phyloP scores from a whole-genome alignment of 2,888 invertebrate genomes.

The Sylvicola fuscatus region DNA sequence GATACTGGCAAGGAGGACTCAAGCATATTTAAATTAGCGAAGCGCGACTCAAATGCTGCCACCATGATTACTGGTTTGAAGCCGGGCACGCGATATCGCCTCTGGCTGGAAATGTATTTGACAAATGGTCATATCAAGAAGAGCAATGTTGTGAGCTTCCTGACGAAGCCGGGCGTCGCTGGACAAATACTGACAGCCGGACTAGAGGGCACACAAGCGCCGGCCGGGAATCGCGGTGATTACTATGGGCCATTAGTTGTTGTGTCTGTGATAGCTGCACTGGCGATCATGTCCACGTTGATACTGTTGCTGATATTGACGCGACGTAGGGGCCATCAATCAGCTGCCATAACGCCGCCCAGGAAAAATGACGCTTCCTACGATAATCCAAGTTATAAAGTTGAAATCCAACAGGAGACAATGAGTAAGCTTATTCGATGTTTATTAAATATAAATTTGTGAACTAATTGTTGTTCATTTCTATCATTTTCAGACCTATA shows the following conservation, averaged over 20 bases:
- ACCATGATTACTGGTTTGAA: constrained; percentile 45
- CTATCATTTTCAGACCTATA: too few species aligned
- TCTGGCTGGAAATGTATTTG: constrained; percentile 77
- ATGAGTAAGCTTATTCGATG: constrained; percentile 41
- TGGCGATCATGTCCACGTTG: constrained; percentile 64
- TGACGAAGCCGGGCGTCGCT: constrained; percentile 52
- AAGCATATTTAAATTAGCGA: constrained; percentile 50
- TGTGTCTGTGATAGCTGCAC: constrained; percentile 68
- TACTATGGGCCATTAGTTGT: constrained; percentile 79
- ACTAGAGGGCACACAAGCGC: constrained; percentile 29
- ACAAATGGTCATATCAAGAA: constrained; percentile 80
- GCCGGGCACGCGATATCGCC: constrained; percentile 60
- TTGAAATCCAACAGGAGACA: constrained; percentile 80
- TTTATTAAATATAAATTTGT: too few species aligned
- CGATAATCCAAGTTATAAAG: constrained; percentile 86
- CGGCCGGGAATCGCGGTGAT: constrained; percentile 33
- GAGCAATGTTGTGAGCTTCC: constrained; percentile 73
- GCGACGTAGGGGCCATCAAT: constrained; percentile 45
- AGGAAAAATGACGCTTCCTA: constrained; percentile 73
- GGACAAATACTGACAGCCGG: constrained; percentile 20
- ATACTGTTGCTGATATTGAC: constrained; percentile 61
- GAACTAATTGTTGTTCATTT: too few species aligned
- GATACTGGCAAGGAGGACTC: constrained; percentile 52
- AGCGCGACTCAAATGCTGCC: constrained; percentile 45
- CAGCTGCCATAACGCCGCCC: constrained; percentile 60